These are phyloP conservation scores for Bimastos eiseni DNA, from an alignment of 2,888 invertebrate genomes.

Conservation along the genomic window DNA sequence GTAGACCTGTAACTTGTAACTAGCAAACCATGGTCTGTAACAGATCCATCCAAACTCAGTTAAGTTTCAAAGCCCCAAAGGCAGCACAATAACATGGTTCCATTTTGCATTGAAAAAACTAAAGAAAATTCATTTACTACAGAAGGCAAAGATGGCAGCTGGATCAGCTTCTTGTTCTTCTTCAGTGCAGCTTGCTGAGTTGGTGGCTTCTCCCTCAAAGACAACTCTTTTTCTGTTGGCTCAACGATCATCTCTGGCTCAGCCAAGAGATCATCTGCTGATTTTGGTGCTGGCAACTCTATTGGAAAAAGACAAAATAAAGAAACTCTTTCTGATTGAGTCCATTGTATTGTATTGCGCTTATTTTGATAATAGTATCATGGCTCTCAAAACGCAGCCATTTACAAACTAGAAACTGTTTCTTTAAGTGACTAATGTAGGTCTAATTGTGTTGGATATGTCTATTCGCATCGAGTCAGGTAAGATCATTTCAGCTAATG, in stretches of 20 bases:
- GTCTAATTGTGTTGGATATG: no score
- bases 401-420: no score
- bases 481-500: no score
- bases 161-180: constrained; percentile 26
- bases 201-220: constrained; percentile 26
- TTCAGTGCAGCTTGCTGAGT: neutral
- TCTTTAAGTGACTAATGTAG: no score
- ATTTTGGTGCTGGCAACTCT: constrained; percentile 15
- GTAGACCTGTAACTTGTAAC: no score
- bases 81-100: neutral
- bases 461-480: no score
- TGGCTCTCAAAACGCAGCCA: no score
- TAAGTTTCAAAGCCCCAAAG: neutral
- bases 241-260: constrained; percentile 33
- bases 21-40: no score
- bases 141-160: constrained; percentile 23
- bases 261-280: neutral
- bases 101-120: neutral
- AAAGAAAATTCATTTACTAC: neutral
- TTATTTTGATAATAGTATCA: no score
- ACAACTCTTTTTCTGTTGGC: constrained; percentile 32
- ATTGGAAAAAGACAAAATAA: neutral
- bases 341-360: no score
- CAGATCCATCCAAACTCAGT: no score
- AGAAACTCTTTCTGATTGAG: neutral